Conservation (phyloP, 2,113 vertebrate genomes). For the Gavialis gangeticus region DNA sequence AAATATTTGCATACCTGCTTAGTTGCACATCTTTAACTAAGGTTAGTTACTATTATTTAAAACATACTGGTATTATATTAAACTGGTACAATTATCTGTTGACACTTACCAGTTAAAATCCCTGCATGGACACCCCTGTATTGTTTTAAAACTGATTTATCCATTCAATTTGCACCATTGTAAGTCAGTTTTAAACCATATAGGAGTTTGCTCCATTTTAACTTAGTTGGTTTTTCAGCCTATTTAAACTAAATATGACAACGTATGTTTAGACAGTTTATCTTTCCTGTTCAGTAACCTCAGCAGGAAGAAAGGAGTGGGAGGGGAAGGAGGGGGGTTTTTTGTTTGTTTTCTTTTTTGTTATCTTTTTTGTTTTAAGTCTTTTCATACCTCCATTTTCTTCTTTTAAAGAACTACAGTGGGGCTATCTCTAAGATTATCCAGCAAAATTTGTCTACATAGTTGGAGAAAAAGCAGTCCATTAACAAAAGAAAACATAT, state of each 20-base stretch:
- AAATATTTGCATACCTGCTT: not conserved
- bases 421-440: not conserved
- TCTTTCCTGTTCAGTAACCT: not conserved
- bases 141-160: conserved; percentile 26
- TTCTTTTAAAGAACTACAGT: too few species aligned
- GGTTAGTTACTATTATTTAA: not conserved
- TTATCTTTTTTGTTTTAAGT: too few species aligned
- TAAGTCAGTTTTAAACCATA: conserved; percentile 18
- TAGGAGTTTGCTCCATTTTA: not conserved
- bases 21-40: not conserved
- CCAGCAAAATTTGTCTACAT: not conserved
- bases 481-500: not conserved
- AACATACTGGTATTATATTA: not conserved
- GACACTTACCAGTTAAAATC: not conserved
- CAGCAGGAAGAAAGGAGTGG: not conserved
- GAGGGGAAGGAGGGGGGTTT: too few species aligned
- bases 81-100: not conserved
- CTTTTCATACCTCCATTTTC: too few species aligned
- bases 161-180: not conserved
- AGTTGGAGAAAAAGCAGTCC: not conserved
- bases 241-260: not conserved
- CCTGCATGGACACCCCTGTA: fast-evolving
- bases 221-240: conserved; percentile 16
- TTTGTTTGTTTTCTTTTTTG: too few species aligned
- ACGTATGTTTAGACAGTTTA: conserved; percentile 4